These are phyloP conservation scores for Bombus turneri DNA, from an alignment of 1,140 invertebrate species.

Conservation along the genomic window DNA sequence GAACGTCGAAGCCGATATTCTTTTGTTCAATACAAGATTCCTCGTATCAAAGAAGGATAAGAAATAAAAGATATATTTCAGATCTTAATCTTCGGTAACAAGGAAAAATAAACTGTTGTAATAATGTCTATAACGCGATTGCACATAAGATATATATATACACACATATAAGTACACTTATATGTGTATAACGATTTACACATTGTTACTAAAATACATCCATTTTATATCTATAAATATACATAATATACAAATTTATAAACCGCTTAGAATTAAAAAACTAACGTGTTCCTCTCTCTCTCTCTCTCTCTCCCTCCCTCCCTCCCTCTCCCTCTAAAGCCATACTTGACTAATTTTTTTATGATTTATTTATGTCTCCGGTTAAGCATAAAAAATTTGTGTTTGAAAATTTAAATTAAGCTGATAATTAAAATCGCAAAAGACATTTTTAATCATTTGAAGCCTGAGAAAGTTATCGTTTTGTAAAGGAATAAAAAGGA, in stretches of 20 bases:
- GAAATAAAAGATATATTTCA: not conserved
- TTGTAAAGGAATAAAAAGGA: not conserved
- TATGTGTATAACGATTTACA: not conserved
- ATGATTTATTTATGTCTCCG: not conserved
- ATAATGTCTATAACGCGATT: not conserved
- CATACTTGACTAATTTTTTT: not conserved
- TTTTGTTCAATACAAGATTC: constrained; percentile 1
- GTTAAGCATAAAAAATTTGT: not conserved
- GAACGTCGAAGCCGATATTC: not conserved
- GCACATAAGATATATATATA: not conserved
- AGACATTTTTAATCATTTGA: not conserved
- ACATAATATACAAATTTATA: not conserved
- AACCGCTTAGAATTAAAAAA: not conserved
- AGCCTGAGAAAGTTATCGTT: not conserved
- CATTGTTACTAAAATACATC: not conserved
- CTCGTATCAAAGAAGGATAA: not conserved
- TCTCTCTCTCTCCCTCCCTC: too few relatives aligned
- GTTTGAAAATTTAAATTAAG: not conserved
- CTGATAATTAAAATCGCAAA: not conserved
- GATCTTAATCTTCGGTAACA: not conserved
- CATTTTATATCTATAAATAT: not conserved
- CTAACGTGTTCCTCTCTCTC: not conserved
- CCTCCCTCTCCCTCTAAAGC: too few relatives aligned
- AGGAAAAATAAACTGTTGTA: not conserved
- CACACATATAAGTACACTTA: not conserved